These are phyloP conservation scores for Bucorvus abyssinicus DNA, from an alignment of 2,797 vertebrate genomes.

Conservation along the genomic window DNA sequence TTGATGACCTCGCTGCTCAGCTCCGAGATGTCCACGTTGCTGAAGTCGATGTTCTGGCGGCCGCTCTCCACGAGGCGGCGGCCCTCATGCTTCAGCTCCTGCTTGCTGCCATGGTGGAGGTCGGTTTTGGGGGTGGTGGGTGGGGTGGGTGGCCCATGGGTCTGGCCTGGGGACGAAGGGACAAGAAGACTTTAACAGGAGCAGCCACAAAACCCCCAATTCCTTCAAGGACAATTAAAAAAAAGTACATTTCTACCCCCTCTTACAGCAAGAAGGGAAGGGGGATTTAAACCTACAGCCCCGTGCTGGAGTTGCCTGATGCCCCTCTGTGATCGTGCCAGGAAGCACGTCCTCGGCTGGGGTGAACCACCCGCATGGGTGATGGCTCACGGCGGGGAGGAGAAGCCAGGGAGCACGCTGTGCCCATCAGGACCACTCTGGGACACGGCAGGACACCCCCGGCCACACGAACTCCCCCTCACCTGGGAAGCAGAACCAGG, in stretches of 20 bases:
- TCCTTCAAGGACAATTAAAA: accelerated
- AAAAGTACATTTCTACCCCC: accelerated
- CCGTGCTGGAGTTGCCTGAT: accelerated
- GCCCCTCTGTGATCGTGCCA: accelerated
- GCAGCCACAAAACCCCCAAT: accelerated
- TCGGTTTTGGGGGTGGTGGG: conserved; percentile 96
- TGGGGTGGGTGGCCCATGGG: conserved; percentile 93
- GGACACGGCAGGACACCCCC: accelerated
- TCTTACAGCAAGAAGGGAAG: background rate
- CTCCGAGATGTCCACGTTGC: conserved; percentile 98
- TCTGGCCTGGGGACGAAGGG: conserved; percentile 80
- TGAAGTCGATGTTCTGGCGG: conserved; percentile 98
- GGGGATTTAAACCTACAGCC: accelerated
- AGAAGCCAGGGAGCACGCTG: accelerated
- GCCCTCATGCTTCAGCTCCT: conserved; percentile 90
- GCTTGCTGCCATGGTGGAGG: conserved; percentile 86
- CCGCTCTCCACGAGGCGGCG: conserved; percentile 86
- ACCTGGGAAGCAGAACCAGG: background rate
- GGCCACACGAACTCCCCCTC: accelerated
- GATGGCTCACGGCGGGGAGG: accelerated
- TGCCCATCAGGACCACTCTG: background rate
- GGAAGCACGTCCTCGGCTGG: accelerated
- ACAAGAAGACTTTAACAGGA: background rate
- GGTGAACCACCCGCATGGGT: accelerated
- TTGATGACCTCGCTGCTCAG: conserved; percentile 98